Percentiles rank a stretch among this genome's conserved stretches.
phyloP scores from a whole-genome alignment of 2,888 invertebrate species.

The Trichacis sp. region DNA sequence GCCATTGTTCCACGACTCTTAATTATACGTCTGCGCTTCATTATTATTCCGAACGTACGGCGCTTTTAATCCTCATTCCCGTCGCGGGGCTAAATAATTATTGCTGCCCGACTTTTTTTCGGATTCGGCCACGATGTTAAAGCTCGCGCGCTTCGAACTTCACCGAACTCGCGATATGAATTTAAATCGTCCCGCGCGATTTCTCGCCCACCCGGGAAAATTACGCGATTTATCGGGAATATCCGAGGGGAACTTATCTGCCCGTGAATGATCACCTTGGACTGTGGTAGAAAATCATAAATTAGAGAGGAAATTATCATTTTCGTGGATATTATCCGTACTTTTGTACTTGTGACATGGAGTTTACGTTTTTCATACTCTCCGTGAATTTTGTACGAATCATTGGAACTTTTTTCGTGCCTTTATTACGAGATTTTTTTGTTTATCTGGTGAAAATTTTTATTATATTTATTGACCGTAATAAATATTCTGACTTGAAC shows the following conservation, averaged over 20 bases:
- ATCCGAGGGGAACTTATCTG: not conserved
- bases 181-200: conserved; percentile 21
- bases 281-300: no score
- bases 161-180: conserved; percentile 30
- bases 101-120: conserved; percentile 31
- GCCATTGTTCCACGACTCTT: conserved; percentile 44
- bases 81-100: conserved; percentile 37
- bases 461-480: no score
- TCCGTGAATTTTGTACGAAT: no score
- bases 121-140: conserved; percentile 15
- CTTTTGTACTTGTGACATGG: no score
- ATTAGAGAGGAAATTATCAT: no score
- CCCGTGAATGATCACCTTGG: no score
- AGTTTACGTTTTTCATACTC: no score
- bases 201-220: not conserved
- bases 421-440: no score
- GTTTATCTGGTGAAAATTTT: no score
- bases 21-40: conserved; percentile 44
- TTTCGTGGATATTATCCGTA: no score
- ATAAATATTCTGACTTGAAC: no score
- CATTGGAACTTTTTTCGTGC: no score
- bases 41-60: conserved; percentile 41
- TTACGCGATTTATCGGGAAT: conserved; percentile 11
- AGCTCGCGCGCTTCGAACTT: conserved; percentile 1
- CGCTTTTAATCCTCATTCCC: conserved; percentile 38